These are phyloP conservation scores for Flexamia atlantica DNA, from an alignment of 2,888 invertebrate species.

Conservation along the genomic window DNA sequence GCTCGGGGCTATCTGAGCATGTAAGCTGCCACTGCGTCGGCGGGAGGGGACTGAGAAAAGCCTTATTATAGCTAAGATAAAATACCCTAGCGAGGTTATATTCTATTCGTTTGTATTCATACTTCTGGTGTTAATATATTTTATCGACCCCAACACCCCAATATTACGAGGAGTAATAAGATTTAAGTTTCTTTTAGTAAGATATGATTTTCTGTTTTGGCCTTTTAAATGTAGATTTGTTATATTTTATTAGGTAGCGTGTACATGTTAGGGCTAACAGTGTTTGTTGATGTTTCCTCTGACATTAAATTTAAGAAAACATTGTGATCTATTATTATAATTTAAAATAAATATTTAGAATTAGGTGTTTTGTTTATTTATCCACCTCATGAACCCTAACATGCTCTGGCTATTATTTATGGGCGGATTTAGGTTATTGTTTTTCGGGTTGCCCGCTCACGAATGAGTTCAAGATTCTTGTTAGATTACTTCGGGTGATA, in stretches of 20 bases:
- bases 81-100: background rate
- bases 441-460: too few relatives aligned
- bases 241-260: slow-evolving; percentile 20
- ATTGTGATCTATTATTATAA: slow-evolving; percentile 58
- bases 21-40: slow-evolving; percentile 75
- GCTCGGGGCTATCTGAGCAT: slow-evolving; percentile 93
- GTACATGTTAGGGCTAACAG: slow-evolving; percentile 8
- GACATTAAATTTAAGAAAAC: slow-evolving; percentile 44
- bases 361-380: background rate
- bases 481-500: too few relatives aligned
- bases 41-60: slow-evolving; percentile 6
- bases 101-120: background rate
- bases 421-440: too few relatives aligned
- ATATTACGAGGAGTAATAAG: background rate
- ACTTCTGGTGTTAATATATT: slow-evolving; percentile 1
- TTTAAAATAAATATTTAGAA: slow-evolving; percentile 20
- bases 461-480: too few relatives aligned
- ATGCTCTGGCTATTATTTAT: too few relatives aligned
- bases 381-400: background rate
- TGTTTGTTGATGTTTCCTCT: slow-evolving; percentile 25
- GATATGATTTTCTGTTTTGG: background rate
- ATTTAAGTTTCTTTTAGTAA: slow-evolving; percentile 2
- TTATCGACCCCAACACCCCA: background rate
- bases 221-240: slow-evolving; percentile 13
- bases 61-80: slow-evolving; percentile 50